These are phyloP conservation scores for Argyresthia albistria DNA, from an alignment of 2,888 invertebrate species.

Conservation along the genomic window DNA sequence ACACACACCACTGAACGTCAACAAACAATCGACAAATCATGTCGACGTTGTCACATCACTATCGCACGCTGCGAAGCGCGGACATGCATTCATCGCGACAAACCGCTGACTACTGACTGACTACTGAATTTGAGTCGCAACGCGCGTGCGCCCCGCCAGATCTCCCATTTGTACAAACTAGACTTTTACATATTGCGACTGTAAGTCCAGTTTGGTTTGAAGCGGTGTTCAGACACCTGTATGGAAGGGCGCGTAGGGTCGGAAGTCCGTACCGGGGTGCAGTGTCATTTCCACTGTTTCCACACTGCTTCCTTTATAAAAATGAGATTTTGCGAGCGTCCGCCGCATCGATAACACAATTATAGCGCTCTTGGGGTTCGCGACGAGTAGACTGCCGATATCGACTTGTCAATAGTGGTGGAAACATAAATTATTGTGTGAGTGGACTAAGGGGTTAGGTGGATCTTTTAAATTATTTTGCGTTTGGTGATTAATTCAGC, in stretches of 20 bases:
- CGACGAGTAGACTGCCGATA: background rate
- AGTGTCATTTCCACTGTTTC: conserved; percentile 67
- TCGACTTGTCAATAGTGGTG: background rate
- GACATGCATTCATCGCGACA: conserved; percentile 22
- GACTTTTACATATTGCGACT: background rate
- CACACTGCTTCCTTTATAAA: conserved; percentile 63
- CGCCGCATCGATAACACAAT: conserved; percentile 15
- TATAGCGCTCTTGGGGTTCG: conserved; percentile 3
- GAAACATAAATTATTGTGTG: background rate
- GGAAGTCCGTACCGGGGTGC: conserved; percentile 46
- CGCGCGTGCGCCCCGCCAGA: conserved; percentile 24
- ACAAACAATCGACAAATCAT: conserved; percentile 20
- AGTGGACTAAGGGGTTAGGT: background rate
- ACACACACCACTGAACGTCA: too few relatives aligned
- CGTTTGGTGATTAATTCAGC: too few relatives aligned
- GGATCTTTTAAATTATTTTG: too few relatives aligned
- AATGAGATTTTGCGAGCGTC: conserved; percentile 48
- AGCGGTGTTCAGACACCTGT: conserved; percentile 49
- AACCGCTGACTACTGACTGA: conserved; percentile 36
- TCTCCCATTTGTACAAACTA: background rate
- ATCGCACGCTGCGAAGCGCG: conserved; percentile 12
- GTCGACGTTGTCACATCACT: conserved; percentile 36
- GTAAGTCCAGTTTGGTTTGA: conserved; percentile 19
- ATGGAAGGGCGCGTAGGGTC: conserved; percentile 38
- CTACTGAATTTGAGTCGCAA: background rate